Percentiles rank a stretch among this genome's conserved stretches.
phyloP scores from a whole-genome alignment of 2,797 vertebrate genomes.

The Cottoperca gobio region DNA sequence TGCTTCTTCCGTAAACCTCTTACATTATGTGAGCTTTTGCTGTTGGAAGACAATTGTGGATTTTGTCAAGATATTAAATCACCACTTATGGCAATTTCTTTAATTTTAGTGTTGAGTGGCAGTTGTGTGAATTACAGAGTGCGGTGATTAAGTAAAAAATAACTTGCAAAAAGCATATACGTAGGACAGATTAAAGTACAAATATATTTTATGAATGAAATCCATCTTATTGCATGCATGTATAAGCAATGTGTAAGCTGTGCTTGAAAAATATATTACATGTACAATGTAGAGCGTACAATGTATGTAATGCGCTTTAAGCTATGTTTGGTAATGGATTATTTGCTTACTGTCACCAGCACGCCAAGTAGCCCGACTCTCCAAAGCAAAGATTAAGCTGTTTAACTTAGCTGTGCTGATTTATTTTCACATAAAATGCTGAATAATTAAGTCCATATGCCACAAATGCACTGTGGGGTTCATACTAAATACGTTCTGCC shows the following conservation, averaged over 20 bases:
- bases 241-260: slow-evolving; percentile 8
- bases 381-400: slow-evolving; percentile 49
- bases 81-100: background rate
- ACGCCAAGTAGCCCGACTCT: slow-evolving; percentile 44
- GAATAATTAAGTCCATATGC: slow-evolving; percentile 57
- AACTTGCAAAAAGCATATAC: too few relatives aligned
- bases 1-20: background rate
- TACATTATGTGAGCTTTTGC: background rate
- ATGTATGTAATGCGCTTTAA: slow-evolving; percentile 35
- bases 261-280: background rate
- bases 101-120: background rate
- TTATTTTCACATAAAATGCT: slow-evolving; percentile 55
- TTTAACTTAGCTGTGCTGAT: slow-evolving; percentile 48
- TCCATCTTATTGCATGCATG: background rate
- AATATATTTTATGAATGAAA: background rate
- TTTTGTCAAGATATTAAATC: slow-evolving; percentile 1
- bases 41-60: background rate
- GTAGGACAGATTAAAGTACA: background rate
- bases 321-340: slow-evolving; percentile 46
- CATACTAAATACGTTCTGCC: slow-evolving; percentile 31
- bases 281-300: background rate
- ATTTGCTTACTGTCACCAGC: slow-evolving; percentile 40
- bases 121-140: background rate
- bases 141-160: background rate
- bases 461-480: slow-evolving; percentile 28